These are phyloP conservation scores for Probaryconus sp. DNA, from an alignment of 1,140 invertebrate species.

Conservation along the genomic window DNA sequence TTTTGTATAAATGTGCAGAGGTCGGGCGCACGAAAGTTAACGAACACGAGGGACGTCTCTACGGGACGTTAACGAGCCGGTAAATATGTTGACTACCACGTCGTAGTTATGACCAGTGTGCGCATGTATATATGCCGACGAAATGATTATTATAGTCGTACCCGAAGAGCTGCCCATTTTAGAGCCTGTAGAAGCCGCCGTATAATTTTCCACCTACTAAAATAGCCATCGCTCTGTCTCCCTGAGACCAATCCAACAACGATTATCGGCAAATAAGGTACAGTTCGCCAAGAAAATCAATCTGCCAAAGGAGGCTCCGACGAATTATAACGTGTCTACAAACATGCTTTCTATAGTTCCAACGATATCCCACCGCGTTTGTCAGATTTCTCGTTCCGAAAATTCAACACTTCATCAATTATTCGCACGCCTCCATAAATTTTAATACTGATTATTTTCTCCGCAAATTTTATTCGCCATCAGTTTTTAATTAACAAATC, in stretches of 20 bases:
- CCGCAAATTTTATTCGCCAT: no score
- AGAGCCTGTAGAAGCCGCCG: constrained; percentile 77
- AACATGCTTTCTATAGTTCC: constrained; percentile 11
- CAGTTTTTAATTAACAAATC: no score
- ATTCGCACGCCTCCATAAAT: constrained; percentile 3
- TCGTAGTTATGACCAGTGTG: constrained; percentile 63
- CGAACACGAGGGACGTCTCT: constrained; percentile 64
- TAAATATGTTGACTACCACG: constrained; percentile 79
- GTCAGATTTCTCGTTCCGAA: constrained; percentile 1
- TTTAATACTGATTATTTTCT: no score
- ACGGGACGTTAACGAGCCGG: constrained; percentile 78
- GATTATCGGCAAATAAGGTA: constrained; percentile 79
- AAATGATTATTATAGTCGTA: constrained; percentile 79
- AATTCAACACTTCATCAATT: constrained; percentile 9
- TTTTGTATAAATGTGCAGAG: constrained; percentile 60
- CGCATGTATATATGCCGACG: constrained; percentile 67
- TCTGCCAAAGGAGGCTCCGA: constrained; percentile 28
- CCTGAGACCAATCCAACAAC: constrained; percentile 70
- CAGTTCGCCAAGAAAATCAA: constrained; percentile 71
- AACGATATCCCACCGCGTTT: neutral
- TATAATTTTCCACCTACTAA: constrained; percentile 80
- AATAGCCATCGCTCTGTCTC: constrained; percentile 77
- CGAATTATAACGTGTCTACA: constrained; percentile 37
- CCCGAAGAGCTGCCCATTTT: constrained; percentile 78
- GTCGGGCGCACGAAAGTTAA: constrained; percentile 57